Evolutionary conservation across 2,113 vertebrate genomes (phyloP), one percentile per base, ranked within the genome.

Genomic region (Vidua macroura): DNA sequence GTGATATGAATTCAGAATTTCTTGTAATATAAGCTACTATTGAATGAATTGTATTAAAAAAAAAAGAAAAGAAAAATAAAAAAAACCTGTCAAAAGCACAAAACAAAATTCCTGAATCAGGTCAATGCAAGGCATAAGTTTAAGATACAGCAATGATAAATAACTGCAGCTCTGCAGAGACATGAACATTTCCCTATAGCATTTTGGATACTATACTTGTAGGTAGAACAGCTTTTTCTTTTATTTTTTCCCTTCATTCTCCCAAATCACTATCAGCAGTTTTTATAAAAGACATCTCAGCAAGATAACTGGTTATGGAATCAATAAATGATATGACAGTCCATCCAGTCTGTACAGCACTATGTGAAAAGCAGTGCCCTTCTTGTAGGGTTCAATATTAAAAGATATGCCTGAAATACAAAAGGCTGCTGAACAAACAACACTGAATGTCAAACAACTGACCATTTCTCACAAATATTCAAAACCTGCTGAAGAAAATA

Each of bases 341-440:
- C 96, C 94, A 96, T 97, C 95, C 95, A 91, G 93, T 73, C 89
- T 30, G 3, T 81, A 73, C 30, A 86, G 79, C 86, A 31, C 56
- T 82, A 96, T 4, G 28, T 85, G 86, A 82, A 90, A 94, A 96
- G 81, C 58, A 94, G 77, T 94, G 91, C 81, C 95, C 85, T 97
- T 95, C 93, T 97, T 91, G 83, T 97, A 96, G 95, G 85, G 92
- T 85, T 96, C 94, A 95, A 72, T 93, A 96, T 96, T 96, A 97
- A 95, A 97, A 96, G 94, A 97, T 97, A 96, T 81, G 86, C 92
- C 91, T 86, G 93, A 97, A 97, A 97, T 87, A 96, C 80, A 94
- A 82, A 93, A 96, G 95, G 95, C 86, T 97, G 95, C 95, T 95
- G 95, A 97, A 96, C 93, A 95, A 97, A 97, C 95, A 97, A 95